Evolutionary conservation across 2,888 invertebrate genomes (phyloP).

Genomic region (Torymus texanus): DNA sequence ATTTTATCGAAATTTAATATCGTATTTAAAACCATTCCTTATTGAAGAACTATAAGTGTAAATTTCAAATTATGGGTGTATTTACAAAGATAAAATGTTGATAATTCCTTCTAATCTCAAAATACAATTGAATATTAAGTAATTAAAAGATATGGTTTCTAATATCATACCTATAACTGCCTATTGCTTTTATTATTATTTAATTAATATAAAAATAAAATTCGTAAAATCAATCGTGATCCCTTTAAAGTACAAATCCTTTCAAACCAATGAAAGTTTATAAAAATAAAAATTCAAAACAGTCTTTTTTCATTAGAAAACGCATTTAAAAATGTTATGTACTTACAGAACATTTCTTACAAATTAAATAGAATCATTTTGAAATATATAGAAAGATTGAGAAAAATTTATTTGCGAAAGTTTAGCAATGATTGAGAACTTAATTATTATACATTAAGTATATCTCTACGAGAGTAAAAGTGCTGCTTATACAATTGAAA

Average conservation of each 20-base stretch:
- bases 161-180: not conserved
- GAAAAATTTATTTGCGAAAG: constrained; percentile 32
- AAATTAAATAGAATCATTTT: too few relatives aligned
- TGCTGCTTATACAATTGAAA: constrained; percentile 16
- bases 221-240: constrained; percentile 9
- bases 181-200: constrained; percentile 14
- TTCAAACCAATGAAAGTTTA: constrained; percentile 41
- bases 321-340: too few relatives aligned
- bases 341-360: too few relatives aligned
- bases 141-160: constrained; percentile 1
- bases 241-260: constrained; percentile 28
- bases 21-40: not conserved
- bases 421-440: not conserved
- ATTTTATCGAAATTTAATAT: constrained; percentile 3
- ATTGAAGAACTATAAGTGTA: constrained; percentile 9
- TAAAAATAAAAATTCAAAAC: too few relatives aligned
- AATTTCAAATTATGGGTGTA: not conserved
- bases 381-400: constrained; percentile 19
- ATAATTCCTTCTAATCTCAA: not conserved
- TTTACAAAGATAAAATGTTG: not conserved
- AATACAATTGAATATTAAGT: not conserved
- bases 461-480: constrained; percentile 40
- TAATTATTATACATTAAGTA: constrained; percentile 25
- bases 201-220: not conserved
- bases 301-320: too few relatives aligned